Evolutionary conservation across 2,113 vertebrate genomes (phyloP).

Genomic region (Natator depressus): DNA sequence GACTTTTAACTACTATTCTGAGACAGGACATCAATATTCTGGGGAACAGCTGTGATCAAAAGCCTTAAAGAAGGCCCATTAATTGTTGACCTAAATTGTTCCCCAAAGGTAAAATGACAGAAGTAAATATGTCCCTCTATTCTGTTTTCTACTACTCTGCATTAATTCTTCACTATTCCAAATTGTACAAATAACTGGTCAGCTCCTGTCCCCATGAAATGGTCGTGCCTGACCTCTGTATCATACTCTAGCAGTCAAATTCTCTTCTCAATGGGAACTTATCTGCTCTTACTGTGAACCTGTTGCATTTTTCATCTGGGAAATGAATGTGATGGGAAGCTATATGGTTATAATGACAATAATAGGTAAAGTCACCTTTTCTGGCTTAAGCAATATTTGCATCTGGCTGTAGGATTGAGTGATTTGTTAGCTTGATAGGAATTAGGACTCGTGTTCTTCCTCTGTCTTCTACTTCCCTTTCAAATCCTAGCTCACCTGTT

Average conservation of each 20-base stretch:
- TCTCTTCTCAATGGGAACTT: neutral
- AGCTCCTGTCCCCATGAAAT: neutral
- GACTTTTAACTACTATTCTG: neutral
- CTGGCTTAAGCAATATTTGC: neutral
- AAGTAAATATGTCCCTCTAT: neutral
- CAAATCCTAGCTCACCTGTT: neutral
- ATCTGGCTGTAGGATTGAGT: neutral
- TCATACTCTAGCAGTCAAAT: neutral
- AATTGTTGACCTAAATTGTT: neutral
- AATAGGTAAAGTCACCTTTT: neutral
- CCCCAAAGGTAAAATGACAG: neutral
- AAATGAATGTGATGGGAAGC: slow-evolving; percentile 19
- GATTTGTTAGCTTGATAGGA: neutral
- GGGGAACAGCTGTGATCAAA: neutral
- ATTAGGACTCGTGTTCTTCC: neutral
- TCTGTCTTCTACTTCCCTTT: neutral
- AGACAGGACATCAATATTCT: neutral
- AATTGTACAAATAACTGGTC: neutral
- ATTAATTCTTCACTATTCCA: neutral
- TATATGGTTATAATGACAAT: neutral
- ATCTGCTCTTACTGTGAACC: neutral
- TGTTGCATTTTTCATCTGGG: neutral
- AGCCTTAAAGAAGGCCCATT: neutral
- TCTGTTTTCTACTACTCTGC: neutral
- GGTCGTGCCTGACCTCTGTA: neutral